These are phyloP conservation scores for Rhamphomyia laevipes DNA, from an alignment of 2,888 invertebrate species.

Conservation along the genomic window DNA sequence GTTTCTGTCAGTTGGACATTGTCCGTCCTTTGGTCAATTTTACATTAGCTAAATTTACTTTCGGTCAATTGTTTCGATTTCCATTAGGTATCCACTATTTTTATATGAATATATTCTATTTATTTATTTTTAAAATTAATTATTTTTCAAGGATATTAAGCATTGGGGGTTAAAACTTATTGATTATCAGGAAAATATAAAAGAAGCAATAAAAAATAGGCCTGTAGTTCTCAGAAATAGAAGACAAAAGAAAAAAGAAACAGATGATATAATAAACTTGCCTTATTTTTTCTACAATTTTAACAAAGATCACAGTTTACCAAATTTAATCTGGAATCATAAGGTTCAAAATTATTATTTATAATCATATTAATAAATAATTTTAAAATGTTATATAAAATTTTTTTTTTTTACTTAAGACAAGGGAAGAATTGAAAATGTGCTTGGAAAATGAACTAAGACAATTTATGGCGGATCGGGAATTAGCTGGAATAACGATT, in stretches of 20 bases:
- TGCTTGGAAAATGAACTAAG: slow-evolving; percentile 88
- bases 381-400: not conserved
- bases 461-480: slow-evolving; percentile 79
- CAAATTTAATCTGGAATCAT: slow-evolving; percentile 98
- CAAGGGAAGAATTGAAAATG: slow-evolving; percentile 86
- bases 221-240: slow-evolving; percentile 87
- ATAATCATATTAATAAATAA: not conserved
- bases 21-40: too few relatives aligned
- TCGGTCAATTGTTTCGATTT: too few relatives aligned
- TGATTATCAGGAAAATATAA: slow-evolving; percentile 33
- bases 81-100: too few relatives aligned
- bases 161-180: slow-evolving; percentile 54
- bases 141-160: slow-evolving; percentile 29
- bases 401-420: slow-evolving; percentile 41
- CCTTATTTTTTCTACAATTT: slow-evolving; percentile 92
- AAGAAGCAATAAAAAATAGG: slow-evolving; percentile 43
- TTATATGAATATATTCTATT: too few relatives aligned
- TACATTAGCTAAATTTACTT: too few relatives aligned
- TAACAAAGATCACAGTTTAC: slow-evolving; percentile 82
- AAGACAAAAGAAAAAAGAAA: slow-evolving; percentile 45
- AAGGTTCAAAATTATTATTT: slow-evolving; percentile 47
- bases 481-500: slow-evolving; percentile 65
- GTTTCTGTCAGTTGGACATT: too few relatives aligned
- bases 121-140: not conserved
- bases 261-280: slow-evolving; percentile 38